phyloP scores from a whole-genome alignment of 2,113 vertebrate genomes.

The Ariopsis seemanni region DNA sequence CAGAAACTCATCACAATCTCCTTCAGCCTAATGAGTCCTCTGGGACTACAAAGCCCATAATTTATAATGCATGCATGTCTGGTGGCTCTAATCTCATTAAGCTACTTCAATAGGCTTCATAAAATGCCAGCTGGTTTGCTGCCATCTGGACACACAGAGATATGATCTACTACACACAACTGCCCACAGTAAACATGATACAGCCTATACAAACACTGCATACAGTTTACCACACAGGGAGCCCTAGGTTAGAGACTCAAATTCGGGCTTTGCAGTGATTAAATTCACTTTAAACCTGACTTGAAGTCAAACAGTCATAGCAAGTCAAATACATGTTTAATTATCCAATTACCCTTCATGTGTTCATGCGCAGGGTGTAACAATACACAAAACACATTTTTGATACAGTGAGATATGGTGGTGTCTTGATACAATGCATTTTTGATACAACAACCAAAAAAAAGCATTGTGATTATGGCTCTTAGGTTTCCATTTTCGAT shows the following conservation, averaged over 20 bases:
- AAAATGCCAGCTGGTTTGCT: constrained; percentile 49
- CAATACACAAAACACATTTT: not conserved
- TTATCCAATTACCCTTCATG: not conserved
- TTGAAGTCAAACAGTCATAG: not conserved
- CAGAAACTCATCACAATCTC: constrained; percentile 44
- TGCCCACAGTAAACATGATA: constrained; percentile 27
- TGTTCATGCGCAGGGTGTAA: not conserved
- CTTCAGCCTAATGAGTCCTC: constrained; percentile 50
- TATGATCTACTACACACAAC: constrained; percentile 20
- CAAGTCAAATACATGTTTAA: not conserved
- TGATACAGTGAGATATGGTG: not conserved
- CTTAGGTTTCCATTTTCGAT: not conserved
- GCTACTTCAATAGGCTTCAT: constrained; percentile 46
- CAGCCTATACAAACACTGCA: not conserved
- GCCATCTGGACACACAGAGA: constrained; percentile 46
- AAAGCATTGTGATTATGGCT: not conserved
- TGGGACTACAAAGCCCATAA: constrained; percentile 54
- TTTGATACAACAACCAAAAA: not conserved
- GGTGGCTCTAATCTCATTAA: constrained; percentile 56
- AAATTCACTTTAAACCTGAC: not conserved
- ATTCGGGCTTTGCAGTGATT: not conserved
- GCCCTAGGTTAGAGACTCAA: not conserved
- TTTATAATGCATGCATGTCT: constrained; percentile 57
- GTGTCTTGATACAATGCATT: not conserved
- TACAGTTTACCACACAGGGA: not conserved